Base-by-base conservation (phyloP, 2,888 invertebrate species). In the Tipula unca region DNA sequence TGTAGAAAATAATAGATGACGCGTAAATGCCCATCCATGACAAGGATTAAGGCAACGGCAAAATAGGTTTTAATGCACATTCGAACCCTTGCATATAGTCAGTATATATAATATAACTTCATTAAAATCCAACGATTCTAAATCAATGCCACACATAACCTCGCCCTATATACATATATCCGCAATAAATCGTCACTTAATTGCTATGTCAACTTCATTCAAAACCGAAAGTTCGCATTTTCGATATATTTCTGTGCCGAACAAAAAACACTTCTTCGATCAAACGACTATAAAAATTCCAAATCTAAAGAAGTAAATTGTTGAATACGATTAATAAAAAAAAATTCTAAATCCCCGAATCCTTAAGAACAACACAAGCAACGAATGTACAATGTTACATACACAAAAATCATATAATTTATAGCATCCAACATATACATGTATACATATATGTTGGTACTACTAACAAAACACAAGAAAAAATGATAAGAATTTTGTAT, bases 391-490 rank as follows among this genome's bases (percentile, higher is more conserved):
- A 48, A 48, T 17, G 48, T 32, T 48, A 17, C 48, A 48, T 69
- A 69, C 69, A 69, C 10, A 69, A 69, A 69, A 69, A 69, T 69
- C 69, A 69, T 69, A 69, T 69, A 69, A 69, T 69, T 69, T 69
- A 69, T 69, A 69, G 69, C 69, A 13, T 25, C 69, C 69, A 69
- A 25, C 69, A 69, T 25, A 48, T 13, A 42, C 14, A 42, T 42
- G 39, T 14, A 14, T 42, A 42, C 42, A 1, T 48, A 69, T 69
- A 69, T 69, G 69, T 69, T 48, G 48, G 48, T 20, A 48, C 39
- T 17, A 69, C 69, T 17, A 69, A 10, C 69, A 69, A 69, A 69
- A 69, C 25, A 25, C 13, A 69, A 25, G 69, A 20, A 69, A 25
- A 69, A 69, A 25, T 25, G 69, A 69, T 69, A 69, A 69, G 69